These are phyloP conservation scores for Eilema griseolum DNA, from an alignment of 2,888 invertebrate genomes.

Conservation along the genomic window DNA sequence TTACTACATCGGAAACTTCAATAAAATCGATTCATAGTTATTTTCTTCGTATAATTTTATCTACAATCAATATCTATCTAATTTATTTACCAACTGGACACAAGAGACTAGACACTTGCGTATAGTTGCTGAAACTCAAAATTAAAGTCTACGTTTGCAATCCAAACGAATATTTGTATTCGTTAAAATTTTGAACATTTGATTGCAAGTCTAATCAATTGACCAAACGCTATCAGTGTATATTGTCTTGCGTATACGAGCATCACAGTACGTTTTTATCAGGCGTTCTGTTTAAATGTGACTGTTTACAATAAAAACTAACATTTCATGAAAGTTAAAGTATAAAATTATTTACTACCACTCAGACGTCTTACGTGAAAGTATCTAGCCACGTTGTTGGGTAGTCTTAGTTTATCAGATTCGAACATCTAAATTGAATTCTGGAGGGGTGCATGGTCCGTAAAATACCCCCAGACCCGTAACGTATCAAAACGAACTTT, in stretches of 20 bases:
- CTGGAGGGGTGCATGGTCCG: constrained; percentile 73
- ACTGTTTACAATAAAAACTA: background rate
- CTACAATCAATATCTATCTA: no score
- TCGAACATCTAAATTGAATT: constrained; percentile 84
- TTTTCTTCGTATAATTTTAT: no score
- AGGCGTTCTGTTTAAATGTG: background rate
- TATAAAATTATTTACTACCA: constrained; percentile 45
- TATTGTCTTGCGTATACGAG: background rate
- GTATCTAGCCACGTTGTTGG: constrained; percentile 50
- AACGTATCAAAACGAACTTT: constrained; percentile 51
- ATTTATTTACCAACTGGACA: no score
- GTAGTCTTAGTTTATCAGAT: constrained; percentile 70
- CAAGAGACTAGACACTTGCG: no score
- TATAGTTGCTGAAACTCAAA: no score
- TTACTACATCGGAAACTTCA: no score
- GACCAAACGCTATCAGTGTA: background rate
- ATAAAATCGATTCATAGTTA: no score
- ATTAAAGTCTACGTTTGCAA: no score
- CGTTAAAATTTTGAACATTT: background rate
- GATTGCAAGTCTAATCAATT: background rate
- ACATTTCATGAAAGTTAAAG: constrained; percentile 26
- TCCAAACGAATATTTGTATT: background rate
- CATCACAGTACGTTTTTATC: background rate
- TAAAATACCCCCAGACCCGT: constrained; percentile 67
- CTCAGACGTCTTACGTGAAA: constrained; percentile 29